These are phyloP conservation scores for Caenorhabditis sp. DNA, from an alignment of 2,888 invertebrate genomes.

Conservation along the genomic window DNA sequence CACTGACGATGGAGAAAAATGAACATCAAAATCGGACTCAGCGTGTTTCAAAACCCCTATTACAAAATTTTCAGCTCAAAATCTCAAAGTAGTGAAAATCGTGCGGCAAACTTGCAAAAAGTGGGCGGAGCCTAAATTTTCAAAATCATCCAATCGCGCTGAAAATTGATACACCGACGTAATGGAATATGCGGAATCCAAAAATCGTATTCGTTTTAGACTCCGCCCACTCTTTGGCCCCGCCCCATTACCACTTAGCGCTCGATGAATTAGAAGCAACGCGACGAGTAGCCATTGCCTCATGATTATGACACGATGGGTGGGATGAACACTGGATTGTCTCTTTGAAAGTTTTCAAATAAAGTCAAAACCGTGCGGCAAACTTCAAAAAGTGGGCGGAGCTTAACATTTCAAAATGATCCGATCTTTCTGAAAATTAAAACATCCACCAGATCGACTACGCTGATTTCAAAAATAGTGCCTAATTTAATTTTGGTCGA, in stretches of 20 bases:
- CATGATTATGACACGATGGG: neutral
- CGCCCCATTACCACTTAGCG: no score
- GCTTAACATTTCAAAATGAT: neutral
- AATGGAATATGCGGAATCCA: neutral
- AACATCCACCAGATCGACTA: neutral
- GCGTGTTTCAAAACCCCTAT: no score
- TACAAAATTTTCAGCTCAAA: no score
- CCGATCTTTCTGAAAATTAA: neutral
- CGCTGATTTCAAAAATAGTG: neutral
- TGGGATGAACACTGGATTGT: no score
- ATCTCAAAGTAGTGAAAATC: neutral
- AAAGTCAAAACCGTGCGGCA: conserved; percentile 5
- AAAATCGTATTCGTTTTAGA: no score
- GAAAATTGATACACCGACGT: neutral
- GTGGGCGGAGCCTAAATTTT: conserved; percentile 8
- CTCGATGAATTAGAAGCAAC: no score
- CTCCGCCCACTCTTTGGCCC: no score
- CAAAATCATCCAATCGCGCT: neutral
- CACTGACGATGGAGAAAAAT: no score
- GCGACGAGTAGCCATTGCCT: no score
- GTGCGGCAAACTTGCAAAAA: conserved; percentile 3
- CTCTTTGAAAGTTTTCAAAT: no score
- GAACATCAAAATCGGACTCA: no score
- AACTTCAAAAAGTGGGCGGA: conserved; percentile 13
- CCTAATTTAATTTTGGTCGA: no score